Evolutionary conservation across 2,797 vertebrate species (phyloP).

Genomic region (Periophthalmus magnuspinnatus): DNA sequence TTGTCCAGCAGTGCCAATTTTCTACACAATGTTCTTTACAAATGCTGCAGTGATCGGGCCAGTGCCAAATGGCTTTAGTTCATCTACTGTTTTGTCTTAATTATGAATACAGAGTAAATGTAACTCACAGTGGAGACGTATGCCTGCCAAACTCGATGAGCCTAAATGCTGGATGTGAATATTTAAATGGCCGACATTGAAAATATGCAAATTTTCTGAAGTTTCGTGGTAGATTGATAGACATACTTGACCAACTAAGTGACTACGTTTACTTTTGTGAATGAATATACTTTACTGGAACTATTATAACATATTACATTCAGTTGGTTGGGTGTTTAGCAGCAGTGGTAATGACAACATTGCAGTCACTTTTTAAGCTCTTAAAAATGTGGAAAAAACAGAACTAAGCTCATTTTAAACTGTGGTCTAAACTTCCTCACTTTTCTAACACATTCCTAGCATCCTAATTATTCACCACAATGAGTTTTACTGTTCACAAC

Average conservation of each 20-base stretch:
- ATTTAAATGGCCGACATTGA: not conserved
- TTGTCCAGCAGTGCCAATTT: slow-evolving; percentile 19
- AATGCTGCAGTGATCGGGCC: slow-evolving; percentile 19
- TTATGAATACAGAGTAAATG: slow-evolving; percentile 30
- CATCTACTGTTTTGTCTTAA: slow-evolving; percentile 26
- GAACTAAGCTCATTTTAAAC: too few species aligned
- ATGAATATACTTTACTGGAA: not conserved
- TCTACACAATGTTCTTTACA: slow-evolving; percentile 9
- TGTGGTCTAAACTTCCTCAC: too few species aligned
- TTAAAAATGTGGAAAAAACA: too few species aligned
- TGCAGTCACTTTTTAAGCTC: too few species aligned
- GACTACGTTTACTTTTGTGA: slow-evolving; percentile 14
- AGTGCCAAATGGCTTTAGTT: slow-evolving; percentile 33
- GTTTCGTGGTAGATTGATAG: slow-evolving; percentile 10
- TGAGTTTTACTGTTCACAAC: too few species aligned
- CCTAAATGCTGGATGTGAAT: slow-evolving; percentile 15
- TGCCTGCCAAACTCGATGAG: slow-evolving; percentile 23
- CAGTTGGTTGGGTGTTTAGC: not conserved
- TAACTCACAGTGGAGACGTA: slow-evolving; percentile 3
- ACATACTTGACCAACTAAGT: slow-evolving; percentile 16
- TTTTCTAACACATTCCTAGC: too few species aligned
- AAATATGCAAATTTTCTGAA: not conserved
- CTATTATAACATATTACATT: not conserved
- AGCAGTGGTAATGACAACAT: too few species aligned
- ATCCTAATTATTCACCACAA: too few species aligned